Percentiles rank a stretch among this genome's conserved stretches.
These are phyloP conservation scores for Microtus pennsylvanicus DNA, from an alignment of 2,113 vertebrate species.

Conservation along the genomic window DNA sequence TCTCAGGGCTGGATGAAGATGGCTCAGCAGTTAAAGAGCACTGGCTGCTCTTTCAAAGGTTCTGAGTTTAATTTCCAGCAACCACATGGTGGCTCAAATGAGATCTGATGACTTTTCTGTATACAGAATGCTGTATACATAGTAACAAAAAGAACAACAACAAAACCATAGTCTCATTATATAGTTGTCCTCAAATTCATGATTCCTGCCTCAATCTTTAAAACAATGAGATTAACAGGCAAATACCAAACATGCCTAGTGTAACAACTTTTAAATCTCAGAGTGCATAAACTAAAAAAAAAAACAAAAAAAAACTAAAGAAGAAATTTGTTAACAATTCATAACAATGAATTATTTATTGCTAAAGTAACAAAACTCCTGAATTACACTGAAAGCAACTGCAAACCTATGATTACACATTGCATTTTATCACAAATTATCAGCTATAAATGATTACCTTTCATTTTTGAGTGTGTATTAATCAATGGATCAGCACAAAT, in stretches of 20 bases:
- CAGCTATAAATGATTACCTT: constrained; percentile 89
- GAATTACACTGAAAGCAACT: constrained; percentile 32
- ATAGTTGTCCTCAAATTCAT: neutral
- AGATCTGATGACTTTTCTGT: no score
- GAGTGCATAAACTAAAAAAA: neutral
- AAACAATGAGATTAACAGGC: neutral
- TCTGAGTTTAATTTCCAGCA: no score
- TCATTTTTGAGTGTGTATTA: constrained; percentile 93
- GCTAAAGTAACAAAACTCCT: constrained; percentile 61
- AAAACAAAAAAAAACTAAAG: neutral
- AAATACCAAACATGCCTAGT: neutral
- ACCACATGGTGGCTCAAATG: no score
- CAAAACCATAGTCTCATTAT: neutral
- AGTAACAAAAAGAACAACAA: no score
- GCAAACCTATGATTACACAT: neutral
- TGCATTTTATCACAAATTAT: constrained; percentile 61
- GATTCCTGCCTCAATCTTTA: neutral
- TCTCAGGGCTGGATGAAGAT: no score
- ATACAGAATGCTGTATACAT: no score
- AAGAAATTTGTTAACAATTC: neutral
- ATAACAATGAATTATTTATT: neutral
- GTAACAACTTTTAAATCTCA: neutral
- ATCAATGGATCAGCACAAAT: constrained; percentile 91
- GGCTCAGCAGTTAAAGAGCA: no score
- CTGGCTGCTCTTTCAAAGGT: no score